Conservation (phyloP, 2,888 invertebrate genomes). For the Aradus depressus region DNA sequence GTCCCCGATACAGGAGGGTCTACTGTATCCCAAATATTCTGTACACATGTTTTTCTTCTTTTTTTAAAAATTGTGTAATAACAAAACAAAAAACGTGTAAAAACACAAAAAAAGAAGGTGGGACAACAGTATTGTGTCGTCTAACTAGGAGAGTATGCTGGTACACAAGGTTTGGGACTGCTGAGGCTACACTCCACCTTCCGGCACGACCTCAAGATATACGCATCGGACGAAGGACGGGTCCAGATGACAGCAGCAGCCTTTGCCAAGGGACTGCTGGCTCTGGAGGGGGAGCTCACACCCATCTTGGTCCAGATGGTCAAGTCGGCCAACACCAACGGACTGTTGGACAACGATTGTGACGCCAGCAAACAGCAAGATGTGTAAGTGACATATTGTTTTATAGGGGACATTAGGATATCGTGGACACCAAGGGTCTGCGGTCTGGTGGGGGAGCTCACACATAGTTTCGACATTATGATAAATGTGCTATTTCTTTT, state of each 20-base stretch:
- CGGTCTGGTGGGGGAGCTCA: too few relatives aligned
- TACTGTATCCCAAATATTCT: too few relatives aligned
- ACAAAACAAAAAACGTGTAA: too few relatives aligned
- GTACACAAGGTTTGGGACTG: slow-evolving; percentile 90
- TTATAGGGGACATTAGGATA: background rate
- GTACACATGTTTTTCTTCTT: too few relatives aligned
- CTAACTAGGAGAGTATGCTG: slow-evolving; percentile 61
- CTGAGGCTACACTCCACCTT: slow-evolving; percentile 94
- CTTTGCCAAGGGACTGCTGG: slow-evolving; percentile 94
- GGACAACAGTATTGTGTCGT: too few relatives aligned
- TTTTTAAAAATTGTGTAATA: too few relatives aligned
- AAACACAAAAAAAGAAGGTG: too few relatives aligned
- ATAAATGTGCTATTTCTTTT: too few relatives aligned
- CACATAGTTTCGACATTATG: too few relatives aligned
- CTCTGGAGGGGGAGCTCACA: slow-evolving; percentile 94
- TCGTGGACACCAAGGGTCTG: too few relatives aligned
- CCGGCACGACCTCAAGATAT: slow-evolving; percentile 97
- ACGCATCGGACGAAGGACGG: slow-evolving; percentile 97
- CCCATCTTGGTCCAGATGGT: slow-evolving; percentile 99
- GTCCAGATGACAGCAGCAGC: slow-evolving; percentile 99
- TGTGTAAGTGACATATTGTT: slow-evolving; percentile 48
- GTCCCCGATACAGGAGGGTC: too few relatives aligned
- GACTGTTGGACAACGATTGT: slow-evolving; percentile 93
- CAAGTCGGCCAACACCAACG: slow-evolving; percentile 98
- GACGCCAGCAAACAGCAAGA: slow-evolving; percentile 92